These are phyloP conservation scores for Antrozous pallidus DNA, from an alignment of 2,797 vertebrate genomes.

Conservation along the genomic window DNA sequence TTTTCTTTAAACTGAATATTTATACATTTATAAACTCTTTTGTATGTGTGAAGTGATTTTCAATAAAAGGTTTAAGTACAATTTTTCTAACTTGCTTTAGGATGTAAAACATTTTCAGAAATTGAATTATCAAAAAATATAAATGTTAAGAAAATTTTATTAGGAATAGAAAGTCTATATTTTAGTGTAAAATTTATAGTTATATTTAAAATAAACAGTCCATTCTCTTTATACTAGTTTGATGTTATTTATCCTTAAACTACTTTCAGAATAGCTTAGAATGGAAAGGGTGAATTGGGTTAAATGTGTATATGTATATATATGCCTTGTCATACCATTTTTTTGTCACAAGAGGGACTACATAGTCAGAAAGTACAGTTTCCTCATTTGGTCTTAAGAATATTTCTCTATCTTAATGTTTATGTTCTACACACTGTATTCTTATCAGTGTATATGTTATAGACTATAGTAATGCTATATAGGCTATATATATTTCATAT, in stretches of 20 bases:
- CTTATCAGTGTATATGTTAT: neutral
- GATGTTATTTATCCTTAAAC: neutral
- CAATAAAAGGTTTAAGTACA: neutral
- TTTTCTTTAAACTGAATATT: neutral
- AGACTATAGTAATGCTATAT: neutral
- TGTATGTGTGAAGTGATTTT: neutral
- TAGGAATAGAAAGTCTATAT: neutral
- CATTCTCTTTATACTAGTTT: neutral
- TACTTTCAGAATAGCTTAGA: neutral
- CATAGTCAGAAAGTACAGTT: neutral
- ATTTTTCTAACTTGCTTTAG: constrained; percentile 2
- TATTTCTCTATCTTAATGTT: neutral
- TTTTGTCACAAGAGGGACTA: constrained; percentile 75
- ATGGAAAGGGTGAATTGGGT: neutral
- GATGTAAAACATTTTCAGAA: constrained; percentile 6
- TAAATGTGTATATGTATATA: neutral
- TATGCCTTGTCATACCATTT: constrained; percentile 19
- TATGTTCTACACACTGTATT: neutral
- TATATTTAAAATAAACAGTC: neutral
- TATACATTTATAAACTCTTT: neutral
- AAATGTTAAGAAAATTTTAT: neutral
- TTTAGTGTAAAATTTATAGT: neutral
- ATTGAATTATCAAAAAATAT: neutral
- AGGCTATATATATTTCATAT: neutral
- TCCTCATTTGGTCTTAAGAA: neutral